Conservation (phyloP, 2,888 invertebrate species). For the Zygothrica quintamaculata region DNA sequence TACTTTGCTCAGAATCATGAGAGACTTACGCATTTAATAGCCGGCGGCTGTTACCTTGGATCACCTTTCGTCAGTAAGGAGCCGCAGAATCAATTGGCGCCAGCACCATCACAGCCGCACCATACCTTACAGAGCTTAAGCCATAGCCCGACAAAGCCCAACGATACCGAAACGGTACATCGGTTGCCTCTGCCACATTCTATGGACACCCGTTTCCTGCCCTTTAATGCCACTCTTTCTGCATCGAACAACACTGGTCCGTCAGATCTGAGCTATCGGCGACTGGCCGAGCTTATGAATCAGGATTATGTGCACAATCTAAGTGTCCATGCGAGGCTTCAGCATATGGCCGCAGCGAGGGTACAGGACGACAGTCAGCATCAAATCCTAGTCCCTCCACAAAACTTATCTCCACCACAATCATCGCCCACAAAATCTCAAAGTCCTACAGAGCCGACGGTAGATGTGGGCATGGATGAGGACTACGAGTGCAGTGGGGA, state of each 20-base stretch:
- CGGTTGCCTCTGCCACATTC: conserved; percentile 53
- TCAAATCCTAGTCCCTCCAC: conserved; percentile 15
- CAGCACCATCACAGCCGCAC: conserved; percentile 38
- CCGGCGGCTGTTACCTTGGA: conserved; percentile 75
- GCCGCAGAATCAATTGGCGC: conserved; percentile 27
- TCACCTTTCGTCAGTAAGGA: conserved; percentile 50
- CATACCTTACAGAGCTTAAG: conserved; percentile 54
- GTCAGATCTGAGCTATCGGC: conserved; percentile 67
- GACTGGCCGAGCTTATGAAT: conserved; percentile 71
- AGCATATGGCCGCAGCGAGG: conserved; percentile 58
- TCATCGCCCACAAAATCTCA: conserved; percentile 62
- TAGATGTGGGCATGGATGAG: conserved; percentile 82
- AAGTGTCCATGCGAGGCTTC: conserved; percentile 71
- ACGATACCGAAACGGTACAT: conserved; percentile 41
- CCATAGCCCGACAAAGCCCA: conserved; percentile 46
- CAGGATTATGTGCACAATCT: conserved; percentile 78
- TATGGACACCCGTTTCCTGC: conserved; percentile 74
- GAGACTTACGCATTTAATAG: conserved; percentile 82
- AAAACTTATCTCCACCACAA: conserved; percentile 32
- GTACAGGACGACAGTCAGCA: conserved; percentile 49
- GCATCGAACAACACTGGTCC: conserved; percentile 40
- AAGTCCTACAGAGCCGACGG: conserved; percentile 63
- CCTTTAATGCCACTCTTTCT: conserved; percentile 55
- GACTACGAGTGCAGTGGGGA: conserved; percentile 84
- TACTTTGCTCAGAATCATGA: conserved; percentile 84